Evolutionary conservation across 2,797 vertebrate species (phyloP).

Genomic region (Agapornis canus): DNA sequence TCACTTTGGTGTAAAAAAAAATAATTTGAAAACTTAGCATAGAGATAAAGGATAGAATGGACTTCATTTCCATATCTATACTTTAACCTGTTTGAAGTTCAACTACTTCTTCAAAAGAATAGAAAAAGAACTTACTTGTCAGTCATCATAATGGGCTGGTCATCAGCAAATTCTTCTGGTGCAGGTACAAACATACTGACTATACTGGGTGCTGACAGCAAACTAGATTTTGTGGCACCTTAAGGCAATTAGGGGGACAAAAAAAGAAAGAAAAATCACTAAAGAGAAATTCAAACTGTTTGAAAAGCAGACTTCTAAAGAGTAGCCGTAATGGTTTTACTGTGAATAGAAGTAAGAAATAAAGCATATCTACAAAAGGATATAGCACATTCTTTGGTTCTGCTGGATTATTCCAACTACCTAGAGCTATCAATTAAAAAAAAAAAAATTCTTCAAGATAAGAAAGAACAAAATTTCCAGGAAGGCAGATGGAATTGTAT

Average conservation of each 20-base stretch:
- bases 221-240: constrained; percentile 96
- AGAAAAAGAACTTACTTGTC: constrained; percentile 85
- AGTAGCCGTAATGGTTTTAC: background rate
- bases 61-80: background rate
- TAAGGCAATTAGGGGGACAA: background rate
- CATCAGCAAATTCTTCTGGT: constrained; percentile 97
- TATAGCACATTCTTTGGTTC: background rate
- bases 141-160: constrained; percentile 93
- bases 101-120: background rate
- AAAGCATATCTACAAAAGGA: background rate
- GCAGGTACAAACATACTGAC: constrained; percentile 98
- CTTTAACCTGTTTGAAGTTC: background rate
- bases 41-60: background rate
- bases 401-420: background rate
- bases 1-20: background rate
- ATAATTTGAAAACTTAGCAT: background rate
- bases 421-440: background rate
- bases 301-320: background rate
- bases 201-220: constrained; percentile 95
- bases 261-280: background rate
- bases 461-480: background rate
- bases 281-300: background rate
- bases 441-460: background rate
- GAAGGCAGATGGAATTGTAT: background rate
- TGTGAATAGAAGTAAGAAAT: background rate